Base-by-base conservation (phyloP, 35 echinoderm and acorn worm species). In the Nesometra sesokonis region DNA sequence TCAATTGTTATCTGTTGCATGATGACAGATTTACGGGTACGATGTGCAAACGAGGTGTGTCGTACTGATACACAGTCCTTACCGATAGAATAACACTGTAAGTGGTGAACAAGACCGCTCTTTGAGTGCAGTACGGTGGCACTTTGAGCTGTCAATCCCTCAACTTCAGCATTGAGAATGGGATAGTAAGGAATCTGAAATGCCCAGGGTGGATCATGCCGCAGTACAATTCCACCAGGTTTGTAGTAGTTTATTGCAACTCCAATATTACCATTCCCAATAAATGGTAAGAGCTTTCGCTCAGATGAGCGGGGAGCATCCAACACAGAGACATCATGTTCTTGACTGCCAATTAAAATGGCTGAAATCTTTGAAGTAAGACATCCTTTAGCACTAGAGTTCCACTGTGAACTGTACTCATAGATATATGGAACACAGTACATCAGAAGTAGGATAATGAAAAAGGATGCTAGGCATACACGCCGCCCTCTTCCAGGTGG, bases 341-440 rank as follows among this genome's bases (percentile, higher is more conserved):
- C 47, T 5, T 37, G 33, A 57, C 88, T 57, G 30, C 78, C 77
- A 33, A 79, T 88, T 35, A 86, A 67, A 11, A 93, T 83, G 32
- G 93, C 88, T 36, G 87, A 82, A 8, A 97, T 84, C 43, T 89
- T 93, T 17, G 90, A 33, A 0, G 88, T 86, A 78, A 97, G 83
- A 85, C 94, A 97, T 81, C 88, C 89, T 39, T 84, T 91, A 11
- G 94, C 52, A 67, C 52, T 97, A 36, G 90, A 77, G 79, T 97
- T 79, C 29, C 89, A 90, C 15, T 88, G 86, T 76, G 91, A 90
- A 84, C 80, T 90, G 47, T 93, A 89, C 38, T 97, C 89, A 21
- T 93, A 93, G 37, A 97, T 83, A 91, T 89, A 93, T 7, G 94
- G 94, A 15, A 89, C 94, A 31, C 93, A 82, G 84, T 97, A 97